Evolutionary conservation across 1,140 invertebrate species (phyloP), one percentile per base, ranked within the genome.

Genomic region (Paraescarpia echinospica): DNA sequence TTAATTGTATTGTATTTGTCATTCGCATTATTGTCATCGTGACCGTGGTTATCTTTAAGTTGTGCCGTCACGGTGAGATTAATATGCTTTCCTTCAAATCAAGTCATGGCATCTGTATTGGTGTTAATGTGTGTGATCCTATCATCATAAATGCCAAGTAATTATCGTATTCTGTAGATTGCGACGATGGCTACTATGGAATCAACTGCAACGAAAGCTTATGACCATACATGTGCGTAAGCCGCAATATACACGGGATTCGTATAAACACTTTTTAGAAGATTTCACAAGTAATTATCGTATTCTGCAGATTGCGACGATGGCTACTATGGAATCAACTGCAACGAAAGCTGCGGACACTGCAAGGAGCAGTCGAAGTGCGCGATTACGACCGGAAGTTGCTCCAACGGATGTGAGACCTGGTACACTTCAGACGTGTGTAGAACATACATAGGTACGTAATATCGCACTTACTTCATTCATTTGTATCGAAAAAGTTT

Each of bases 201-300:
- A 14, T 89, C 89, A 34, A 89, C n/a, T 89, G 89, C 89, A 33
- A 89, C n/a, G 89, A 89, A 89, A n/a, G n/a, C n/a, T n/a, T n/a
- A n/a, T n/a, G n/a, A n/a, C n/a, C n/a, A n/a, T n/a, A n/a, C n/a
- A n/a, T n/a, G n/a, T n/a, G n/a, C n/a, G n/a, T n/a, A n/a, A n/a
- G n/a, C n/a, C n/a, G n/a, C n/a, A n/a, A n/a, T n/a, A n/a, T n/a
- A n/a, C n/a, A n/a, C n/a, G n/a, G n/a, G n/a, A n/a, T n/a, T n/a
- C n/a, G n/a, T n/a, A n/a, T n/a, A n/a, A n/a, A n/a, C n/a, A n/a
- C n/a, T n/a, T n/a, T n/a, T n/a, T n/a, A n/a, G n/a, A n/a, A n/a
- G n/a, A n/a, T n/a, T n/a, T n/a, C n/a, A n/a, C n/a, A n/a, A n/a
- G n/a, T n/a, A n/a, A n/a, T n/a, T 34, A 33, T 33, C n/a, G n/a